Evolutionary conservation across 2,797 vertebrate species (phyloP).

Genomic region (Brachyalestes nurse): DNA sequence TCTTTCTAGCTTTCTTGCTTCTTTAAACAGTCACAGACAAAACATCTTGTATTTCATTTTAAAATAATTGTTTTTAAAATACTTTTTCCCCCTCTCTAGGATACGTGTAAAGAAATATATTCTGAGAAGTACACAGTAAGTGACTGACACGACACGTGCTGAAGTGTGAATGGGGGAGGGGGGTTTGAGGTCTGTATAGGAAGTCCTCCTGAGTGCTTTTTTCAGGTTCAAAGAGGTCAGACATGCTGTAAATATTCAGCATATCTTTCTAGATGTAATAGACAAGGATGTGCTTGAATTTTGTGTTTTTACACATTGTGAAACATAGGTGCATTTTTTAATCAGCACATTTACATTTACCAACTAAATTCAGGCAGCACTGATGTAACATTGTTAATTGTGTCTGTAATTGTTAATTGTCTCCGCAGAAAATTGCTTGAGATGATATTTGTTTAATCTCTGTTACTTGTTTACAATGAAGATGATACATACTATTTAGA

Average conservation of each 20-base stretch:
- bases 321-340: no score
- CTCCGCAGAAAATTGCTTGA: no score
- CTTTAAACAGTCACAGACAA: background rate
- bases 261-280: no score
- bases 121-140: slow-evolving; percentile 61
- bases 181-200: background rate
- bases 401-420: no score
- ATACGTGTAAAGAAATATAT: slow-evolving; percentile 46
- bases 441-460: background rate
- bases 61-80: background rate
- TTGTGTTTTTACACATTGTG: background rate
- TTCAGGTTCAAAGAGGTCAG: no score
- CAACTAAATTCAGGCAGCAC: no score
- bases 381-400: no score
- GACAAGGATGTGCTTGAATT: background rate
- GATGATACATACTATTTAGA: no score
- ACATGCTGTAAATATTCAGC: no score
- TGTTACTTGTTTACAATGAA: background rate
- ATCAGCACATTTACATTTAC: no score
- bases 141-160: background rate
- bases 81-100: slow-evolving; percentile 50
- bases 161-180: background rate
- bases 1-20: no score
- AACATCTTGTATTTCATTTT: background rate
- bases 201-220: background rate